Evolutionary conservation across 2,888 invertebrate species (phyloP).

Genomic region (Amiota communis): DNA sequence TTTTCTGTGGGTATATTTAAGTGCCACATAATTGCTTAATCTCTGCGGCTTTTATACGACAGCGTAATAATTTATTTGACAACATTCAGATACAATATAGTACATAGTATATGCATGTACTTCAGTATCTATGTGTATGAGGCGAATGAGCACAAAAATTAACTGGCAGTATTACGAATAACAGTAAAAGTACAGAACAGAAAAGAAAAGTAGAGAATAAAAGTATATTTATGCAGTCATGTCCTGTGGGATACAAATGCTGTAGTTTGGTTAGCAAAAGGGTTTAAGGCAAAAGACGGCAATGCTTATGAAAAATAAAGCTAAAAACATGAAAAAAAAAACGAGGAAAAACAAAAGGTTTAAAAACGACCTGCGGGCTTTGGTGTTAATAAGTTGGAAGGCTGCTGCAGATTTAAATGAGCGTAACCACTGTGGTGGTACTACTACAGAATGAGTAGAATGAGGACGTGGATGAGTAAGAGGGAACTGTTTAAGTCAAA

Average conservation of each 20-base stretch:
- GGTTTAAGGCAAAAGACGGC: background rate
- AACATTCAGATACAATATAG: slow-evolving; percentile 15
- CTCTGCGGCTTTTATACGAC: slow-evolving; percentile 68
- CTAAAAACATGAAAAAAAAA: background rate
- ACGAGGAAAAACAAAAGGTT: background rate
- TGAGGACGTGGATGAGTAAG: background rate
- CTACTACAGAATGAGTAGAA: background rate
- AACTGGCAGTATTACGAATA: slow-evolving; percentile 5
- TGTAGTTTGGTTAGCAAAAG: background rate
- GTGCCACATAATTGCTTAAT: slow-evolving; percentile 68
- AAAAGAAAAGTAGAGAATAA: slow-evolving; percentile 42
- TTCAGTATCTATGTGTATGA: background rate
- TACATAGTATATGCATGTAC: too few relatives aligned
- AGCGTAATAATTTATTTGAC: slow-evolving; percentile 67
- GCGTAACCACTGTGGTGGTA: background rate
- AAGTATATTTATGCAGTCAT: slow-evolving; percentile 66
- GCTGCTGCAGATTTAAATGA: too few relatives aligned
- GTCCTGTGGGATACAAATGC: slow-evolving; percentile 39
- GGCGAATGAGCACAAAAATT: slow-evolving; percentile 9
- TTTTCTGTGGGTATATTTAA: slow-evolving; percentile 54
- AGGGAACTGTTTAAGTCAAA: background rate
- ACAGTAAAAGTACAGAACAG: slow-evolving; percentile 20
- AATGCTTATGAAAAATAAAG: too few relatives aligned
- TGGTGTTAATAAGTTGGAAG: slow-evolving; percentile 6
- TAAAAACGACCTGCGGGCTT: slow-evolving; percentile 15